Evolutionary conservation across 2,888 invertebrate genomes (phyloP).

Genomic region (Athetis lepigone): DNA sequence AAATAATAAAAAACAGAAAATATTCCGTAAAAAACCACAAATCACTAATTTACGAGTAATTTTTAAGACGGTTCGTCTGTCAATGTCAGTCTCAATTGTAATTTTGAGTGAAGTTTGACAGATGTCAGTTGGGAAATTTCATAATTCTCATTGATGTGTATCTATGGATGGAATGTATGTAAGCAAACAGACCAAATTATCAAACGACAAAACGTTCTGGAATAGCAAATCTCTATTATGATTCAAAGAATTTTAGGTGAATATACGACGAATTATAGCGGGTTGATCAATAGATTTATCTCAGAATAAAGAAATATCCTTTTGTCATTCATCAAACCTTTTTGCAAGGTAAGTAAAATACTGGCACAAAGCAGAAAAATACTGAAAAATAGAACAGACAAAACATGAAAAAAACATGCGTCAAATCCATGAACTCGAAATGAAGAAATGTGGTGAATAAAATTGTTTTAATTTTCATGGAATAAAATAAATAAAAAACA

Average conservation of each 20-base stretch:
- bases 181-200: too few relatives aligned
- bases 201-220: too few relatives aligned
- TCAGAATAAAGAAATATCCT: too few relatives aligned
- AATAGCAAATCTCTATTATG: too few relatives aligned
- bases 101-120: too few relatives aligned
- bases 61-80: slow-evolving; percentile 40
- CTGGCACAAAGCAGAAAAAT: neutral
- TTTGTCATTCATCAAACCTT: neutral
- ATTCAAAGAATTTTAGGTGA: too few relatives aligned
- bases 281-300: too few relatives aligned
- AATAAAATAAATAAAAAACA: slow-evolving; percentile 53
- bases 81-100: too few relatives aligned
- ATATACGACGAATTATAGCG: too few relatives aligned
- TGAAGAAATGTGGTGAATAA: slow-evolving; percentile 61
- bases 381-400: neutral
- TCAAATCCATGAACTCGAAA: slow-evolving; percentile 60
- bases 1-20: slow-evolving; percentile 55
- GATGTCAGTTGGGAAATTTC: neutral
- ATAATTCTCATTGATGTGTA: neutral
- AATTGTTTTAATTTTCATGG: slow-evolving; percentile 54
- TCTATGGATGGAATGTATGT: neutral
- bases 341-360: neutral
- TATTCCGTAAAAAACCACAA: slow-evolving; percentile 48
- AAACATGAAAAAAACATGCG: slow-evolving; percentile 28
- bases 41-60: slow-evolving; percentile 42